These are phyloP conservation scores for Cecidostiba fungosa DNA, from an alignment of 2,888 invertebrate genomes.

Conservation along the genomic window DNA sequence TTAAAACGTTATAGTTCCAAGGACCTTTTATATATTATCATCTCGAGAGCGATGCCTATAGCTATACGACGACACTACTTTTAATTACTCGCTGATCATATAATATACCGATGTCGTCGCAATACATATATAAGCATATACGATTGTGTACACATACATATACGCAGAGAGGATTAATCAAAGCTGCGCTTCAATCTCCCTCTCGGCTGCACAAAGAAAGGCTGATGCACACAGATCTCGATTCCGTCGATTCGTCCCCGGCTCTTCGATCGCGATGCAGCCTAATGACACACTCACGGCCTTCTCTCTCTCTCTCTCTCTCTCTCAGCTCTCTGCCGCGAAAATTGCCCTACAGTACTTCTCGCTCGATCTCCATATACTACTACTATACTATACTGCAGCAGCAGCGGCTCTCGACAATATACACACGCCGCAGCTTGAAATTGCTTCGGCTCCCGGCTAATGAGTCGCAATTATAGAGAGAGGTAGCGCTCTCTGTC, in stretches of 20 bases:
- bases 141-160: neutral
- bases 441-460: conserved; percentile 43
- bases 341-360: conserved; percentile 15
- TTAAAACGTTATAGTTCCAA: neutral
- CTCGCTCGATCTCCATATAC: conserved; percentile 10
- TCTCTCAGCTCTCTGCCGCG: conserved; percentile 6
- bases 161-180: neutral
- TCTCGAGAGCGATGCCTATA: neutral
- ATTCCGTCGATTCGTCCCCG: conserved; percentile 6
- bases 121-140: neutral
- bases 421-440: conserved; percentile 28
- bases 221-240: neutral
- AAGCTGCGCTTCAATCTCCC: neutral
- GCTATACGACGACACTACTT: neutral
- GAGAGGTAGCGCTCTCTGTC: neutral
- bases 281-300: conserved; percentile 15
- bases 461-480: conserved; percentile 60
- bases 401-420: neutral
- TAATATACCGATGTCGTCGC: neutral
- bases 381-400: neutral
- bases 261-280: conserved; percentile 6
- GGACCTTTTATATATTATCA: neutral
- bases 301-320: neutral
- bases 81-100: neutral
- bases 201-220: neutral